A percentile compares a stretch with the other conserved stretches of the same genome.
Evolutionary conservation across 2,888 invertebrate genomes (phyloP).

Genomic region (Erynnis tages): DNA sequence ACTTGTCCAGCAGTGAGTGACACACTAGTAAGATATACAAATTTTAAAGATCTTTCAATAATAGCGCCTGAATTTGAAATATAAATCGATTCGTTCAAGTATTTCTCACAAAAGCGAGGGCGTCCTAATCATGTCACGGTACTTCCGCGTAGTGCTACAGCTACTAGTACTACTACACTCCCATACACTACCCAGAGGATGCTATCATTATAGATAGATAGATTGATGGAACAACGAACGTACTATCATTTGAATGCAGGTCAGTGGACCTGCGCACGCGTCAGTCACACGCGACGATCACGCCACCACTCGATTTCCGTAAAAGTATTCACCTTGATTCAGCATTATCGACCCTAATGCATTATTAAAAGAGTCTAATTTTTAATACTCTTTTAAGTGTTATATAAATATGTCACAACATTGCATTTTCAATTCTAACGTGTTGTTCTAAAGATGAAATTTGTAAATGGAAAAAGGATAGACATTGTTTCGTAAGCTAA

Average conservation of each 20-base stretch:
- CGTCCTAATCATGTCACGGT: background rate
- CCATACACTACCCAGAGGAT: no score
- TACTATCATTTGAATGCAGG: conserved; percentile 49
- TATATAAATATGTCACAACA: background rate
- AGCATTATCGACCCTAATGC: conserved; percentile 31
- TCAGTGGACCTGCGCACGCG: conserved; percentile 63
- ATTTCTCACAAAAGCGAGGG: background rate
- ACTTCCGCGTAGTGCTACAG: conserved; percentile 4
- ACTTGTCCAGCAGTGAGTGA: no score
- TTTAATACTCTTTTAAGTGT: background rate
- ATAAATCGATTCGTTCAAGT: no score
- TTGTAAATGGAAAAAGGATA: background rate
- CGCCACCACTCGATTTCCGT: conserved; percentile 56
- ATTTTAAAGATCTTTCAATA: no score
- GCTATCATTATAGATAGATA: no score
- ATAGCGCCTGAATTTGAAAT: no score
- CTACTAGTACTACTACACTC: no score
- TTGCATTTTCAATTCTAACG: background rate
- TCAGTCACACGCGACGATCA: conserved; percentile 57
- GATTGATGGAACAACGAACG: conserved; percentile 9
- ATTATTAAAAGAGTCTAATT: conserved; percentile 11
- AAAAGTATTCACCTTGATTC: conserved; percentile 25
- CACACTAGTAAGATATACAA: no score
- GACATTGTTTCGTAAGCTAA: conserved; percentile 29
- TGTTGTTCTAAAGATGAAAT: background rate